Evolutionary conservation across 37 sponge, comb jelly and placozoan genomes (phyloP).

Genomic region (Eunapius fragilis): DNA sequence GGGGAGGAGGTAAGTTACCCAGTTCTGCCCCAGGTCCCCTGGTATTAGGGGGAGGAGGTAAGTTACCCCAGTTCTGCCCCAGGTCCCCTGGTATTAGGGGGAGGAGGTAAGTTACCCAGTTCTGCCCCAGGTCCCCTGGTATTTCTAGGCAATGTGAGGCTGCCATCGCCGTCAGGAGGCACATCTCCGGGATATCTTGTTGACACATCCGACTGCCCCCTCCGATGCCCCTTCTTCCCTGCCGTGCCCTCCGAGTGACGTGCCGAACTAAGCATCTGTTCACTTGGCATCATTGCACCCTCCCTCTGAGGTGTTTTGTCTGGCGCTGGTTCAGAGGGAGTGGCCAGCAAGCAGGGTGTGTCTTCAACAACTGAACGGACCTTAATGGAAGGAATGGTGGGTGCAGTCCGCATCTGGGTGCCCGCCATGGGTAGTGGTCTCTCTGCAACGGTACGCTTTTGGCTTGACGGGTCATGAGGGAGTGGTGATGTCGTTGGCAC

Average conservation of each 20-base stretch:
- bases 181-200: neutral
- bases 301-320: neutral
- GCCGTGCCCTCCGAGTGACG: neutral
- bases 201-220: neutral
- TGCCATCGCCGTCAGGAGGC: neutral
- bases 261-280: neutral
- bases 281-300: neutral
- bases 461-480: neutral
- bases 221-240: neutral
- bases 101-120: neutral
- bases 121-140: too few species aligned
- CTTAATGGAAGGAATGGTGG: neutral
- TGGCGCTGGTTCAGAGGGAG: neutral
- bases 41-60: neutral
- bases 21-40: too few species aligned
- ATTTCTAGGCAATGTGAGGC: neutral
- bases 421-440: neutral
- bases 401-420: neutral
- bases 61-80: neutral
- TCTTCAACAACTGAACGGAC: neutral
- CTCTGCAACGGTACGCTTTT: neutral
- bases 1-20: neutral
- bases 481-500: neutral
- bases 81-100: too few species aligned
- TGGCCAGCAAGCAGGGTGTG: neutral